phyloP scores from a whole-genome alignment of 2,113 vertebrate genomes.

The Orycteropus afer region DNA sequence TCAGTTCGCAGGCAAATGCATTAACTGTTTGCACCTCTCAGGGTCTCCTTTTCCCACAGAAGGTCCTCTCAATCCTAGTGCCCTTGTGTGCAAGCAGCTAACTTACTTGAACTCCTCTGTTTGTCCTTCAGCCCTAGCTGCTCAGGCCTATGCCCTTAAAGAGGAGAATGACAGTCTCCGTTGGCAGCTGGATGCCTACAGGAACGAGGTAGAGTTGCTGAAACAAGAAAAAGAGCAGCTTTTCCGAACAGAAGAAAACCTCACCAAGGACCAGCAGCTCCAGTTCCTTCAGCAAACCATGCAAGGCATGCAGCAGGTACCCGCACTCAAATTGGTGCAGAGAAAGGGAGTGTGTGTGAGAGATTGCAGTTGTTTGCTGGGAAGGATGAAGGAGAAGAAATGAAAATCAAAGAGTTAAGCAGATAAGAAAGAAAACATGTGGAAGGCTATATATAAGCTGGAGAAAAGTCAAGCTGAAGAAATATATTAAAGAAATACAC shows the following conservation, averaged over 20 bases:
- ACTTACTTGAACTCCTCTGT: slow-evolving; percentile 58
- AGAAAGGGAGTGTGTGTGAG: accelerated
- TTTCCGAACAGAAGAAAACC: slow-evolving; percentile 89
- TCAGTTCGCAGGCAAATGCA: not conserved
- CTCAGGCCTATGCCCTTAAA: slow-evolving; percentile 91
- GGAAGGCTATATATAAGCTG: not conserved
- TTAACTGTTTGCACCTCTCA: not conserved
- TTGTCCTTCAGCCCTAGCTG: slow-evolving; percentile 87
- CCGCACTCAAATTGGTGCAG: not conserved
- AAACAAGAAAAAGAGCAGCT: slow-evolving; percentile 93
- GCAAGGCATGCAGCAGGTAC: slow-evolving; percentile 97
- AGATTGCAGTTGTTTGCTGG: not conserved
- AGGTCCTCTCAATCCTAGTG: not conserved
- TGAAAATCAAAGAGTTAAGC: not conserved
- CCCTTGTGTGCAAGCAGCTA: slow-evolving; percentile 38
- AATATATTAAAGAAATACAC: not conserved
- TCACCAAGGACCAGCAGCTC: slow-evolving; percentile 90
- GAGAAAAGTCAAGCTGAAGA: not conserved
- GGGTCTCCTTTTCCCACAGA: not conserved
- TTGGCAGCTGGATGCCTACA: slow-evolving; percentile 96
- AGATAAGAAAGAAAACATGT: not conserved
- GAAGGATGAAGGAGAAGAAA: not conserved
- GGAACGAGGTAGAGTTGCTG: slow-evolving; percentile 96
- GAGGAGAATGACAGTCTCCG: slow-evolving; percentile 98
- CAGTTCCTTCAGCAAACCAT: slow-evolving; percentile 95